phyloP scores from a whole-genome alignment of 1,140 invertebrate genomes.

The Lysiphlebus fabarum region DNA sequence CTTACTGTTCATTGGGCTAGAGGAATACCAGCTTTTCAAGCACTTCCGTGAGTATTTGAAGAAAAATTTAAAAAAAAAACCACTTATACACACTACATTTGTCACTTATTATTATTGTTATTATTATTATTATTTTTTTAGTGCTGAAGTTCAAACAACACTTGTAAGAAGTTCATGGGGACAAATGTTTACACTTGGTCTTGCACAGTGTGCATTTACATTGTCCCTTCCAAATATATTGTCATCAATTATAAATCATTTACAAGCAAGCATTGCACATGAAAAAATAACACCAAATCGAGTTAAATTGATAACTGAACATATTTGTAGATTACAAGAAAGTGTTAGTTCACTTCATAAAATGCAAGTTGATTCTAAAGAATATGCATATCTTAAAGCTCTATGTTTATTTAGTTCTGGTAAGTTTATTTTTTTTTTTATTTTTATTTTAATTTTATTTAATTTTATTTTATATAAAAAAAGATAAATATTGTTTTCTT shows the following conservation, averaged over 20 bases:
- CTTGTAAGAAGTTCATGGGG: conserved; percentile 87
- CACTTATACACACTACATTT: neutral
- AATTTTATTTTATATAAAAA: neutral
- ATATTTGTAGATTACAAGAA: conserved; percentile 79
- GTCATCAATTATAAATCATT: conserved; percentile 72
- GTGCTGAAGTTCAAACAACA: conserved; percentile 78
- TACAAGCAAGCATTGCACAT: conserved; percentile 65
- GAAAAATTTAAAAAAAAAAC: conserved; percentile 4
- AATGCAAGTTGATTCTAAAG: conserved; percentile 74
- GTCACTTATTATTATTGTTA: conserved; percentile 21
- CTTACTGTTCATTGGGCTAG: conserved; percentile 85
- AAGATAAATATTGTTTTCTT: conserved; percentile 9
- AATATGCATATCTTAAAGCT: conserved; percentile 88
- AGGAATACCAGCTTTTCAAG: conserved; percentile 78
- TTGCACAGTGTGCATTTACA: conserved; percentile 82
- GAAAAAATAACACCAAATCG: conserved; percentile 70
- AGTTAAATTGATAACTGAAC: conserved; percentile 76
- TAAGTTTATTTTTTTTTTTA: conserved; percentile 32
- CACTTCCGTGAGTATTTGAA: conserved; percentile 62
- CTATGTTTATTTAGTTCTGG: conserved; percentile 76
- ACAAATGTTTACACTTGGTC: conserved; percentile 86
- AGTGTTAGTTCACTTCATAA: conserved; percentile 74
- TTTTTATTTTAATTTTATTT: neutral
- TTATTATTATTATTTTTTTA: conserved; percentile 49
- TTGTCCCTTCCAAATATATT: conserved; percentile 80